These are phyloP conservation scores for Cossypha polioptera DNA, from an alignment of 2,797 vertebrate species.

Conservation along the genomic window DNA sequence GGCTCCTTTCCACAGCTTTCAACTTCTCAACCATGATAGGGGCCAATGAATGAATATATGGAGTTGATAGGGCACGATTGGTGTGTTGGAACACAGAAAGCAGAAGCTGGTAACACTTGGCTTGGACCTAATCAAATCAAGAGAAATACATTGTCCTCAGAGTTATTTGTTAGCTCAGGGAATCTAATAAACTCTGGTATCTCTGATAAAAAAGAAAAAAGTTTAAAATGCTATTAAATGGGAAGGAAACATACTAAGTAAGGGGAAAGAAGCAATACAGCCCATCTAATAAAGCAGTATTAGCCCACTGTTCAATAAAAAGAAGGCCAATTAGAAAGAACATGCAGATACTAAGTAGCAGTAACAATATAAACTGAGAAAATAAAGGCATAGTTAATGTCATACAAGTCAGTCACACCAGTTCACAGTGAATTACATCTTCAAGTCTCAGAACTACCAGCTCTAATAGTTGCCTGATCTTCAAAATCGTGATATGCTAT, in stretches of 20 bases:
- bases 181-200: neutral
- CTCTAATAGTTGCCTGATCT: neutral
- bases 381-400: neutral
- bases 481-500: neutral
- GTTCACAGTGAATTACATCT: neutral
- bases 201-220: neutral
- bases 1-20: slow-evolving; percentile 87
- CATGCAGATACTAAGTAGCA: neutral
- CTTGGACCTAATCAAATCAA: slow-evolving; percentile 86
- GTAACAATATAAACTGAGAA: neutral
- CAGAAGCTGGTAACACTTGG: slow-evolving; percentile 94
- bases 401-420: neutral
- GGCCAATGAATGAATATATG: slow-evolving; percentile 94
- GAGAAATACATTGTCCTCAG: slow-evolving; percentile 35
- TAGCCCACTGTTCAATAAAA: neutral
- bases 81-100: slow-evolving; percentile 96
- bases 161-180: neutral
- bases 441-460: neutral
- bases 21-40: slow-evolving; percentile 94
- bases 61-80: slow-evolving; percentile 90
- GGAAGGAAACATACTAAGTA: neutral
- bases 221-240: neutral
- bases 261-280: neutral
- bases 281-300: neutral
- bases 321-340: neutral